Conservation (phyloP, 1,140 invertebrate species). For the Amyelois transitella region DNA sequence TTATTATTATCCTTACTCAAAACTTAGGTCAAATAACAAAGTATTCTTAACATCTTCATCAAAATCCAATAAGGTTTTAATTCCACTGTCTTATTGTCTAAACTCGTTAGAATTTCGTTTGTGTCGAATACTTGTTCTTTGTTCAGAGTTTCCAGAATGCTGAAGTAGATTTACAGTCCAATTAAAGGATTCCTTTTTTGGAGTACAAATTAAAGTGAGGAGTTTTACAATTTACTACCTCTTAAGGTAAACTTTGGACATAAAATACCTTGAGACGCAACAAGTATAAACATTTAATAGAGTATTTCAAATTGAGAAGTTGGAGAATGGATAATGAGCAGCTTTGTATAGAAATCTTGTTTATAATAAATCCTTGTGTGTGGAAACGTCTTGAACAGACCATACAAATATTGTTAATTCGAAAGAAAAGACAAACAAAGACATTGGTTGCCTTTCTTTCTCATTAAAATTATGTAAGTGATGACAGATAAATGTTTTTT, state of each 20-base stretch:
- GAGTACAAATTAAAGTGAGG: conserved; percentile 1
- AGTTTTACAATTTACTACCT: conserved; percentile 2
- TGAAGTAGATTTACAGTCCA: conserved; percentile 6
- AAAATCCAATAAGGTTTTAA: background rate
- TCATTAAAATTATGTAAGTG: no score
- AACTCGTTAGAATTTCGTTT: conserved; percentile 1
- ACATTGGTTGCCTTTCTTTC: no score
- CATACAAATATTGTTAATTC: no score
- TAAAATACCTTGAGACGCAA: background rate
- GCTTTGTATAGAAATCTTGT: no score
- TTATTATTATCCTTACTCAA: background rate
- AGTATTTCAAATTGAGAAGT: no score
- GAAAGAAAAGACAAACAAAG: no score
- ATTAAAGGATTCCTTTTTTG: conserved; percentile 7
- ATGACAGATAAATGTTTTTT: no score
- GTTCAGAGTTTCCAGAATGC: conserved; percentile 1
- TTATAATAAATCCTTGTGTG: no score
- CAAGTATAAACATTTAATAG: background rate
- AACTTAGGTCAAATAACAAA: background rate
- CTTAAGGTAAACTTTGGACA: conserved; percentile 1
- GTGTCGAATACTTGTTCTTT: conserved; percentile 5
- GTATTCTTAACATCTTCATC: background rate
- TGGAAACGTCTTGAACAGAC: no score
- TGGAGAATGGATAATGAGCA: no score
- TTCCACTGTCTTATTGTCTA: background rate